Base-by-base conservation (phyloP, 2,888 invertebrate species). In the Drosophila crucigera region DNA sequence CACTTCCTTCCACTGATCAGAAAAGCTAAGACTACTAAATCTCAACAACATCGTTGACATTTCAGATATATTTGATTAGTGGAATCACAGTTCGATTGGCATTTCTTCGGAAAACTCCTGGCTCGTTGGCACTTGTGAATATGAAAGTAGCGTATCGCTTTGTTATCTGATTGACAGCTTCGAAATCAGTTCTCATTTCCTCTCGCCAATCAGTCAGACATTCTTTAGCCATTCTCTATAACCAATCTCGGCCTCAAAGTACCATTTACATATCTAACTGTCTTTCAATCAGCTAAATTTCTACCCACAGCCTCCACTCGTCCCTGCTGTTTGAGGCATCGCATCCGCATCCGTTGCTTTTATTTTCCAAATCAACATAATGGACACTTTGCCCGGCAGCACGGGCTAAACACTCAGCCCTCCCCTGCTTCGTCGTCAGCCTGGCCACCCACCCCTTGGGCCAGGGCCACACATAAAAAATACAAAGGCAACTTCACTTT, bases 321-420 rank as follows among this genome's bases (percentile, higher is more conserved):
- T 37, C 37, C 52, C 53, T 68, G 63, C 67, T 76, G 65, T 82
- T 85, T 79, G 83, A 78, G 85, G 69, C 75, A 59, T 63, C 61
- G 55, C 84, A 84, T 80, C 74, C 63, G 53, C 84, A 84, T 80
- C 74, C 78, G 76, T 73, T 76, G 83, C 83, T 83, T 90, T 90
- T 89, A 83, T 83, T 76, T 89, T 90, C 89, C 89, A 88, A 88
- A 88, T 88, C 88, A 88, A 84, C 91, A 91, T 88, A 88, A 88
- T 88, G 88, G 88, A 88, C 88, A 91, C 85, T 91, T 88, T 91
- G 91, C 91, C 88, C 84, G 66, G 64, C 73, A 83, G 86, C 89
- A 25, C 25, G 16, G 47, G 9, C 47, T 47, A 25, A 61, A 30
- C 43, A 47, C 35, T 53, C 25, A 31, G n/a, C 19, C 19, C 16